Conservation (phyloP, 2,113 vertebrate genomes). For the Triplophysa siluroides region DNA sequence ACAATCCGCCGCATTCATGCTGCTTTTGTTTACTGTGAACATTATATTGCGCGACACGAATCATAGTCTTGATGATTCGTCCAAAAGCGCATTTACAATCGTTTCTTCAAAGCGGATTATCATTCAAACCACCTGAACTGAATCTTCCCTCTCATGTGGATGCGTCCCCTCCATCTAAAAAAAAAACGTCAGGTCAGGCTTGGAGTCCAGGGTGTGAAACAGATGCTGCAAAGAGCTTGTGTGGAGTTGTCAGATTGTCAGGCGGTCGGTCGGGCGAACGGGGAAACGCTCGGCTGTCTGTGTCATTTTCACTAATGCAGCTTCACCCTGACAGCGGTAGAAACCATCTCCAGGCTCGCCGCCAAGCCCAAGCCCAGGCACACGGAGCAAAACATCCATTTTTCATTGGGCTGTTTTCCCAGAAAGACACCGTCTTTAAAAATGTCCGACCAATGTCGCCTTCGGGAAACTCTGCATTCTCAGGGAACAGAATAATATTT, state of each 20-base stretch:
- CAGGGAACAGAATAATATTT: not conserved
- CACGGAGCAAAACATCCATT: slow-evolving; percentile 44
- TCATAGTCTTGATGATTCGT: no score
- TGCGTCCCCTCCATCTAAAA: not conserved
- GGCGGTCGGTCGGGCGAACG: slow-evolving; percentile 57
- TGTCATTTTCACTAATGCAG: slow-evolving; percentile 59
- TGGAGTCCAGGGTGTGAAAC: slow-evolving; percentile 27
- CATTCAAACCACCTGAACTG: not conserved
- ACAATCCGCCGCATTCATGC: no score
- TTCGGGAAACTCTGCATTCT: not conserved
- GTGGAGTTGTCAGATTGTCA: slow-evolving; percentile 65
- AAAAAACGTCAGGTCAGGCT: slow-evolving; percentile 11
- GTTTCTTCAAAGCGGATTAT: not conserved
- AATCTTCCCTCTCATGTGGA: not conserved
- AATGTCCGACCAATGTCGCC: not conserved
- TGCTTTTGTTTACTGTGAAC: slow-evolving; percentile 8
- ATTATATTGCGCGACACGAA: not conserved
- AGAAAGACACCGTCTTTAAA: not conserved
- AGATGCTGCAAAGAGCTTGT: slow-evolving; percentile 53
- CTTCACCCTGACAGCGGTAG: slow-evolving; percentile 54
- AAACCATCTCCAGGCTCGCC: slow-evolving; percentile 18
- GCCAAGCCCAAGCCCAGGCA: slow-evolving; percentile 32
- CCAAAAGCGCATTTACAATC: not conserved
- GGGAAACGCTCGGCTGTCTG: slow-evolving; percentile 54
- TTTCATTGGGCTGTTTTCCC: slow-evolving; percentile 40